Percentiles rank a stretch among this genome's conserved stretches.
phyloP scores from a whole-genome alignment of 1,140 invertebrate species.

The Bombus pyrosoma region DNA sequence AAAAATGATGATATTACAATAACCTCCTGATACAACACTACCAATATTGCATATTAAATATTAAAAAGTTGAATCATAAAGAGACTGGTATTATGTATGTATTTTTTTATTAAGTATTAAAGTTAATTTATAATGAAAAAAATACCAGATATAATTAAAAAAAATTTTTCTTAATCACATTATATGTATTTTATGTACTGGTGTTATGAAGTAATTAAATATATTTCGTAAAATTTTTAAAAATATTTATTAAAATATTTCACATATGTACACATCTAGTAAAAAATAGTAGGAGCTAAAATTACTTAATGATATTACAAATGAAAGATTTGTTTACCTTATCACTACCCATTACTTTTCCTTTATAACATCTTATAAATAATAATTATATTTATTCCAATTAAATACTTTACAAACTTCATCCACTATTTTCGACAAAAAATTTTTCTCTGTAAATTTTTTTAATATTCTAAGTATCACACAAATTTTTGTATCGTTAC shows the following conservation, averaged over 20 bases:
- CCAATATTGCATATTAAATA: neutral
- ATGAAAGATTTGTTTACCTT: slow-evolving; percentile 15
- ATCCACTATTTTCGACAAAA: slow-evolving; percentile 47
- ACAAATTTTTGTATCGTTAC: slow-evolving; percentile 57
- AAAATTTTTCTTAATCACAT: neutral
- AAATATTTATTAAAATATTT: slow-evolving; percentile 66
- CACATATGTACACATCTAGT: slow-evolving; percentile 52
- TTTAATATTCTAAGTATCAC: slow-evolving; percentile 67
- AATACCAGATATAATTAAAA: neutral
- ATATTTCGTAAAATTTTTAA: slow-evolving; percentile 23
- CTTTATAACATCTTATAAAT: slow-evolving; percentile 66
- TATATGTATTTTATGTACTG: neutral
- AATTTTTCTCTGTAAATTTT: slow-evolving; percentile 41
- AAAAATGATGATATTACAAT: neutral
- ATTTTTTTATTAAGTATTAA: slow-evolving; percentile 21
- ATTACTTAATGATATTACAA: slow-evolving; percentile 38
- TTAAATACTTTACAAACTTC: slow-evolving; percentile 70
- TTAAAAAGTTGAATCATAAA: neutral
- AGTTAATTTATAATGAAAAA: slow-evolving; percentile 29
- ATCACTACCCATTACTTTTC: slow-evolving; percentile 33
- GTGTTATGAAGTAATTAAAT: neutral
- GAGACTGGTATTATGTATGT: slow-evolving; percentile 5
- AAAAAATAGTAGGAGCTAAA: slow-evolving; percentile 48
- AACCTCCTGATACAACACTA: neutral
- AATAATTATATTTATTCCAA: slow-evolving; percentile 68